Base-by-base conservation (phyloP, 2,888 invertebrate genomes). In the Metallyticus violacea region DNA sequence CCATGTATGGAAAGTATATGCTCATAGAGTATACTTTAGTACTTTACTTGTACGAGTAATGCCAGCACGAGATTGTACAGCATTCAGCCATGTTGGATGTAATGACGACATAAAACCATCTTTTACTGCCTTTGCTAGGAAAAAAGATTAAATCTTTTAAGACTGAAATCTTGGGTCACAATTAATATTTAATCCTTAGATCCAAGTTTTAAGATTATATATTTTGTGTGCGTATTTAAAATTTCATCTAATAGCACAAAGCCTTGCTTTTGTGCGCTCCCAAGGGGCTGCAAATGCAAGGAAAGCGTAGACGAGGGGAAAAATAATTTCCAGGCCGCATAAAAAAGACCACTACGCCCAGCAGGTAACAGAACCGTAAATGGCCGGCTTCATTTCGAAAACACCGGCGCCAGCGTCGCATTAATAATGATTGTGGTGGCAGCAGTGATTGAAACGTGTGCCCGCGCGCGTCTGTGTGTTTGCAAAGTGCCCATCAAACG, bases 111-210 rank as follows among this genome's bases (percentile, higher is more conserved):
- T 83, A 83, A 83, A 77, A 77, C 27, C 26, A 7, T n/a, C 77
- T 83, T 82, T 83, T 77, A 77, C 76, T 28, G 15, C 83, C 77
- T 83, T 77, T 15, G 22, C 27, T 28, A 77, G 77, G 27, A 83
- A 62, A 62, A 62, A 62, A 62, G 77, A 83, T 83, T 83, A 83
- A 83, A 83, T 77, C 77, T 83, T 83, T 62, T 83, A 83, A 83
- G 77, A 83, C 77, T 26, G 28, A 83, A 83, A 83, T 83, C 83
- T 83, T 25, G 77, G n/a, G 26, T 26, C 77, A 77, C 28, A 28
- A 83, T 83, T 77, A 28, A 83, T 83, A 62, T 77, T 83, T 83
- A 77, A 83, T 83, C 27, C 27, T 27, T 77, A 62, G 15, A 62
- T 22, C 77, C 83, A 77, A 76, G 76, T 83, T 83, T 62, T 27